Percentiles rank a stretch among this genome's conserved stretches.
Evolutionary conservation across 1,140 invertebrate species (phyloP).

Genomic region (Brachionus rotundiformis): DNA sequence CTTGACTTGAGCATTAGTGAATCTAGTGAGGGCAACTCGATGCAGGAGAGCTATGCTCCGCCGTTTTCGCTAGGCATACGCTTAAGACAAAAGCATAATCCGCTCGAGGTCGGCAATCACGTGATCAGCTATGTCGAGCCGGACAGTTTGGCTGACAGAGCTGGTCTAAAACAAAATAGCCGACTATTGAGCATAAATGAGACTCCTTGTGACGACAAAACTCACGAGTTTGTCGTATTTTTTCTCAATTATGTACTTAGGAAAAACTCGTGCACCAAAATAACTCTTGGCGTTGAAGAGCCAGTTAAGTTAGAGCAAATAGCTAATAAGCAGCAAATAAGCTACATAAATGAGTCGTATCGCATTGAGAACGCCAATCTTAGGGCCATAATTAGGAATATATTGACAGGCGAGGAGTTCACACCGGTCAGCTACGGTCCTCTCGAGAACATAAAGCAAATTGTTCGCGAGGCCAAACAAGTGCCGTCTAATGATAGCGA

Average conservation of each 20-base stretch:
- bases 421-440: neutral
- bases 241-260: constrained; percentile 30
- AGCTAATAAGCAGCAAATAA: neutral
- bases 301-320: constrained; percentile 10
- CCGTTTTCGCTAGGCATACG: constrained; percentile 36
- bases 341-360: constrained; percentile 5
- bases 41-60: neutral
- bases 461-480: neutral
- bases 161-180: constrained; percentile 13
- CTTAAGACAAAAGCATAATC: constrained; percentile 26
- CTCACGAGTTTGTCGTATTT: constrained; percentile 42
- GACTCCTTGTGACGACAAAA: constrained; percentile 8
- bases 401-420: neutral
- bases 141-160: constrained; percentile 4
- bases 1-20: neutral
- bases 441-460: neutral
- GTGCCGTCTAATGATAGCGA: neutral
- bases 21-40: neutral
- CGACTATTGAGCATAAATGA: constrained; percentile 12
- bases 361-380: constrained; percentile 22
- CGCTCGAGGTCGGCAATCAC: constrained; percentile 38
- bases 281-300: neutral
- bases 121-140: constrained; percentile 46
- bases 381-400: neutral
- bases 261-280: constrained; percentile 20